Conservation (phyloP, 2,888 invertebrate genomes). For the Chymomyza caudatula region DNA sequence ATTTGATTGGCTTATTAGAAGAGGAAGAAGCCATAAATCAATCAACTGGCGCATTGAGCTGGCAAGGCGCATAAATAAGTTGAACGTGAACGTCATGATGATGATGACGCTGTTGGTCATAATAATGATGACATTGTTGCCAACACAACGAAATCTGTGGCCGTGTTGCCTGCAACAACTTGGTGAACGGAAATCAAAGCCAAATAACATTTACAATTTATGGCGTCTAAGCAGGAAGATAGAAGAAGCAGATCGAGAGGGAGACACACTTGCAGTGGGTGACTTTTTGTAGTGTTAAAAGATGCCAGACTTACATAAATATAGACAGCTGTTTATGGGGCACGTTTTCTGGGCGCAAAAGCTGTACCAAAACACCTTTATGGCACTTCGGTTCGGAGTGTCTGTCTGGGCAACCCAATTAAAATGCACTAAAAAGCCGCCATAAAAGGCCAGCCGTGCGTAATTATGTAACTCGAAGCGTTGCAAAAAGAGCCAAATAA, state of each 20-base stretch:
- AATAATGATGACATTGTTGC: neutral
- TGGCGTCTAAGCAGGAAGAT: conserved; percentile 1
- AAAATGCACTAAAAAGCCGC: neutral
- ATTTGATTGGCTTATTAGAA: conserved; percentile 7
- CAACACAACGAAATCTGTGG: neutral
- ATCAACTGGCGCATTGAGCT: conserved; percentile 5
- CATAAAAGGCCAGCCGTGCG: neutral
- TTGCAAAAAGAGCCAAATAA: neutral
- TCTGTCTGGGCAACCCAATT: neutral
- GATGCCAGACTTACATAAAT: neutral
- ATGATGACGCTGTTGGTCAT: conserved; percentile 38
- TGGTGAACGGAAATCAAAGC: conserved; percentile 8
- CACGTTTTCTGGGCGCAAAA: neutral
- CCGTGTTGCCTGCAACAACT: neutral
- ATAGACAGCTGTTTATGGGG: neutral
- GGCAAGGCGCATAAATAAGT: neutral
- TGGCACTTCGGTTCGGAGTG: too few species aligned
- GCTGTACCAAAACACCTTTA: neutral
- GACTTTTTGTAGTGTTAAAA: neutral
- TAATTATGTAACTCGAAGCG: neutral
- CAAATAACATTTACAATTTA: conserved; percentile 14
- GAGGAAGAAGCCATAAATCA: conserved; percentile 30
- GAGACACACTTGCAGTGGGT: neutral
- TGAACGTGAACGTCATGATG: conserved; percentile 19
- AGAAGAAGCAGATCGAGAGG: neutral